Base-by-base conservation (phyloP, 2,888 invertebrate species). In the Aricia artaxerxes region DNA sequence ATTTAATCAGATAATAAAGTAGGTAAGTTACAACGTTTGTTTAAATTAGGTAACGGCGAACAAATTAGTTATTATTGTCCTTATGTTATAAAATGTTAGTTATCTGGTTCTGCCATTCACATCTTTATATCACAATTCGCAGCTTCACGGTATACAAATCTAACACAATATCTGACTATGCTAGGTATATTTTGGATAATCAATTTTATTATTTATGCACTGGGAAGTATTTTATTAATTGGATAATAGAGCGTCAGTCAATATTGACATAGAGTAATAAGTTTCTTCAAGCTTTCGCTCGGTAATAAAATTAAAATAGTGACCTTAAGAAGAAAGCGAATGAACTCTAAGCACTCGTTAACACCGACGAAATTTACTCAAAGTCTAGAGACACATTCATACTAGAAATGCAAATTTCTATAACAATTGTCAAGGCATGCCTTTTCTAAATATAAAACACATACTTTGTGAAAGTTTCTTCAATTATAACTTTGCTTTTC, bases 281-380 rank as follows among this genome's bases (percentile, higher is more conserved):
- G 86, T 84, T 85, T 84, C 83, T 86, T 86, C 83, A 82, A 86
- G 92, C 93, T 93, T 93, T 92, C 93, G 91, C 92, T 91, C 83
- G 78, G 84, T 85, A 86, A 83, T 83, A 87, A 87, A 89, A 85
- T 88, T 86, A 89, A 89, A 89, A 86, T 88, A 84, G 86, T 86
- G 87, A 88, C 87, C 86, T 86, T 87, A 83, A 89, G 90, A 91
- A 88, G 90, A 92, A 90, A 90, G 90, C 88, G 89, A 88, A 90
- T 88, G 89, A 90, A 89, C 89, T 88, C 89, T 88, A 87, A 87
- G 86, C 89, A 85, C 84, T 85, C 82, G 86, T 82, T 84, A 82
- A 84, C 83, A 80, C 82, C 82, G 81, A 82, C 84, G 84, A 85
- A 85, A 86, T 85, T 35, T 16, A 31, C 72, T 53, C n/a, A 49